Percentiles rank a stretch among this genome's conserved stretches.
phyloP scores from a whole-genome alignment of 2,888 invertebrate genomes.

The Dendrolimus houi region DNA sequence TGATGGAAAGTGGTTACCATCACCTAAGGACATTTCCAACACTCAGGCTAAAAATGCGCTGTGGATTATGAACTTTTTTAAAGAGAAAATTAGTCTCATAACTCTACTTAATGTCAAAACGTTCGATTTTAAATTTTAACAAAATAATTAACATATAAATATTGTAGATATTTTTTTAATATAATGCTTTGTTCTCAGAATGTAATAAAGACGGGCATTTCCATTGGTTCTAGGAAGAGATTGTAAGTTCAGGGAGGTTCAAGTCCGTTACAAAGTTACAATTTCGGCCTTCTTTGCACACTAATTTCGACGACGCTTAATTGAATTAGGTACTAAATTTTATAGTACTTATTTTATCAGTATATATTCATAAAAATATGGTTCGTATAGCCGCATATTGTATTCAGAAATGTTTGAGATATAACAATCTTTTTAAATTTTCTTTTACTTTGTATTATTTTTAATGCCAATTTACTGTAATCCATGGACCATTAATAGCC shows the following conservation, averaged over 20 bases:
- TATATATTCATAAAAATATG: background rate
- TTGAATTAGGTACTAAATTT: background rate
- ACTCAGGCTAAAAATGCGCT: too few species aligned
- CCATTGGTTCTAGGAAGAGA: constrained; percentile 37
- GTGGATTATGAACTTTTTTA: too few species aligned
- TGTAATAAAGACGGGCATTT: background rate
- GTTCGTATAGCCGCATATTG: background rate
- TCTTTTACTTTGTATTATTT: background rate
- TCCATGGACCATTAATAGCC: background rate
- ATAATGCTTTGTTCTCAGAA: background rate
- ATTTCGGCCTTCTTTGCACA: constrained; percentile 4
- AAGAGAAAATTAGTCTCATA: too few species aligned
- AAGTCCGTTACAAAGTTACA: constrained; percentile 11
- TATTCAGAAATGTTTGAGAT: too few species aligned
- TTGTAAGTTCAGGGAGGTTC: constrained; percentile 48
- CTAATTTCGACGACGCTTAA: background rate
- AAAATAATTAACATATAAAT: background rate
- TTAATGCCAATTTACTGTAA: too few species aligned
- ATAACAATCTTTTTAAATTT: background rate
- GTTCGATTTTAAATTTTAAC: background rate
- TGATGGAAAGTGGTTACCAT: too few species aligned
- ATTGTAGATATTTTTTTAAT: background rate
- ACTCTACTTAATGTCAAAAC: background rate
- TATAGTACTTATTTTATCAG: background rate
- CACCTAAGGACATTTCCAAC: too few species aligned